Percentiles rank a stretch among this genome's conserved stretches.
Conservation (phyloP, 1,140 invertebrate species). For the Drosophila kikkawai region DNA sequence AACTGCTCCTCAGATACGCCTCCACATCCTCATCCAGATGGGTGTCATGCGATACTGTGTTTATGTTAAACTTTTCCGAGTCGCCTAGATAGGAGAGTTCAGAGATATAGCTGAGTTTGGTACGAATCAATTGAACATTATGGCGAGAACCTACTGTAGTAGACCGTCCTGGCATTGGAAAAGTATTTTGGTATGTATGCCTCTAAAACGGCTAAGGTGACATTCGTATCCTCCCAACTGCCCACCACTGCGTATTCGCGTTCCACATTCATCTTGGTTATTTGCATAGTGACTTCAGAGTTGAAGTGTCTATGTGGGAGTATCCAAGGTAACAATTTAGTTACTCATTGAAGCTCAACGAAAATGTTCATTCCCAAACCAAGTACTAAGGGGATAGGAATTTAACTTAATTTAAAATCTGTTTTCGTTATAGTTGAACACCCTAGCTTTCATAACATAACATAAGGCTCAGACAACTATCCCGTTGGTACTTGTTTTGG, state of each 20-base stretch:
- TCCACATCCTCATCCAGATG: slow-evolving; percentile 73
- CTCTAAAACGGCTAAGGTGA: slow-evolving; percentile 92
- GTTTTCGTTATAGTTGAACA: neutral
- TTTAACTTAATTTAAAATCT: neutral
- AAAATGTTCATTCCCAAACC: neutral
- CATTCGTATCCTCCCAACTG: slow-evolving; percentile 94
- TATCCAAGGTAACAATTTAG: neutral
- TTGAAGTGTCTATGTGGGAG: slow-evolving; percentile 90
- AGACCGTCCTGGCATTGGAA: slow-evolving; percentile 87
- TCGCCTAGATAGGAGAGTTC: slow-evolving; percentile 87
- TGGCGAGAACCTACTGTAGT: slow-evolving; percentile 66
- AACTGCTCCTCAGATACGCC: slow-evolving; percentile 62
- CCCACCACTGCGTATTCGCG: slow-evolving; percentile 94
- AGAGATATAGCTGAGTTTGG: slow-evolving; percentile 1
- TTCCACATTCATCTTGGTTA: slow-evolving; percentile 93
- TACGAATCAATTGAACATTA: neutral
- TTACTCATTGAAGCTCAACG: slow-evolving; percentile 35
- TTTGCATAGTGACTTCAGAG: slow-evolving; percentile 91
- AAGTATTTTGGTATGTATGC: slow-evolving; percentile 94
- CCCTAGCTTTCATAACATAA: neutral
- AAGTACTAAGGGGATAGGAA: slow-evolving; percentile 14
- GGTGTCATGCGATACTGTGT: slow-evolving; percentile 82
- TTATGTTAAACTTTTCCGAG: slow-evolving; percentile 88
- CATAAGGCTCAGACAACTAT: neutral
- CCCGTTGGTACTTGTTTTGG: neutral